These are phyloP conservation scores for Dendrolimus pini DNA, from an alignment of 2,888 invertebrate species.

Conservation along the genomic window DNA sequence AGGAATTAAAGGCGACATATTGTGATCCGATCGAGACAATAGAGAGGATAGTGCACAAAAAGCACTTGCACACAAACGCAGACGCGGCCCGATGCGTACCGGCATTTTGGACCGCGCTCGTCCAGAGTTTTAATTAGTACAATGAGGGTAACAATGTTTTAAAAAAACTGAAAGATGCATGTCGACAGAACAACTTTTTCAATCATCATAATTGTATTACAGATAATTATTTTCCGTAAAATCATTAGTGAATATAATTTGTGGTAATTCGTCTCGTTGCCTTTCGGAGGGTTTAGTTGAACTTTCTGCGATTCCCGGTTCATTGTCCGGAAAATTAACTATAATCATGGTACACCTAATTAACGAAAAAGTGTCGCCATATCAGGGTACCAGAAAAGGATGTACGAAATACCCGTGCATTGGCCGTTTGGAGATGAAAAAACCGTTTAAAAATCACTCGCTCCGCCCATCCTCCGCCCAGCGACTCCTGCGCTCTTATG, in stretches of 20 bases:
- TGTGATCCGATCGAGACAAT: constrained; percentile 68
- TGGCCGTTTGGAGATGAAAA: constrained; percentile 68
- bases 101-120: constrained; percentile 32
- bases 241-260: background rate
- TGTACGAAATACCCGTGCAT: constrained; percentile 61
- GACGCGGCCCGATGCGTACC: constrained; percentile 45
- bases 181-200: background rate
- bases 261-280: background rate
- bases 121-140: constrained; percentile 63
- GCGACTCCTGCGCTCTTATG: constrained; percentile 68
- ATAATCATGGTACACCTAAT: constrained; percentile 69
- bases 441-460: constrained; percentile 74
- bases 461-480: constrained; percentile 70
- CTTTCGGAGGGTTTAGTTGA: background rate
- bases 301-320: constrained; percentile 12
- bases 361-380: constrained; percentile 70
- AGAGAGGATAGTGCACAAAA: constrained; percentile 53
- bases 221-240: background rate
- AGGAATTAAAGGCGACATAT: constrained; percentile 69
- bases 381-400: constrained; percentile 64
- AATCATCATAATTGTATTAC: background rate
- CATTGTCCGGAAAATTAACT: constrained; percentile 54
- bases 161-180: constrained; percentile 12
- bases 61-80: constrained; percentile 41
- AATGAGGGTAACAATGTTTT: constrained; percentile 56